These are phyloP conservation scores for Virgularia gustaviana DNA, from an alignment of 92 coral and sea anemone genomes.

Conservation along the genomic window DNA sequence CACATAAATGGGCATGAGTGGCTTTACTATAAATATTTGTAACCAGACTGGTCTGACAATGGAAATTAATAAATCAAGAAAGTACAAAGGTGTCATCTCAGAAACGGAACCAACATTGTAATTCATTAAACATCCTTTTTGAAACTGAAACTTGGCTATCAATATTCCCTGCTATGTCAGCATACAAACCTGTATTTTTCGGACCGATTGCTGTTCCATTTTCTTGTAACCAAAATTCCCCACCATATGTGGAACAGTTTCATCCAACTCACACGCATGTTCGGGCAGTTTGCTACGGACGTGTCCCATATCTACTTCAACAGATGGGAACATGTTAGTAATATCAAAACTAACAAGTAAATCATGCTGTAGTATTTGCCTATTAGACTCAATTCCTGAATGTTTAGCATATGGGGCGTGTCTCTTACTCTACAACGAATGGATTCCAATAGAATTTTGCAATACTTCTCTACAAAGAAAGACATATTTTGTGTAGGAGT, in stretches of 20 bases:
- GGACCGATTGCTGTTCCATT: constrained; percentile 21
- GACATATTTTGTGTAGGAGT: constrained; percentile 3
- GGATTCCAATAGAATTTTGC: not conserved
- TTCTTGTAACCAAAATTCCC: constrained; percentile 11
- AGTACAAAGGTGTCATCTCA: too few relatives aligned
- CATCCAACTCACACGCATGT: not conserved
- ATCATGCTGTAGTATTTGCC: not conserved
- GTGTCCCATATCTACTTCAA: not conserved
- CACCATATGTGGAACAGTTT: not conserved
- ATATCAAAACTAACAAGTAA: constrained; percentile 9
- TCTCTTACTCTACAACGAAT: constrained; percentile 9
- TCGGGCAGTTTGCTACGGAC: not conserved
- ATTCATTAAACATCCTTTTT: too few relatives aligned
- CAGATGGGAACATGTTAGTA: constrained; percentile 17
- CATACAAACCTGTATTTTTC: too few relatives aligned
- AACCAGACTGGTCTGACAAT: too few relatives aligned
- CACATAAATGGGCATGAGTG: too few relatives aligned
- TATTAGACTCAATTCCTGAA: not conserved
- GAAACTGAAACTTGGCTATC: too few relatives aligned
- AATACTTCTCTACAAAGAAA: constrained; percentile 3
- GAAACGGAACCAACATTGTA: too few relatives aligned
- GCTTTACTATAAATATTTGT: too few relatives aligned
- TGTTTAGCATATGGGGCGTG: constrained; percentile 1
- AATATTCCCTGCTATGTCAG: too few relatives aligned
- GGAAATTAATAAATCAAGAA: too few relatives aligned